Conservation (phyloP, 2,797 vertebrate species). For the Mastacembelus armatus region DNA sequence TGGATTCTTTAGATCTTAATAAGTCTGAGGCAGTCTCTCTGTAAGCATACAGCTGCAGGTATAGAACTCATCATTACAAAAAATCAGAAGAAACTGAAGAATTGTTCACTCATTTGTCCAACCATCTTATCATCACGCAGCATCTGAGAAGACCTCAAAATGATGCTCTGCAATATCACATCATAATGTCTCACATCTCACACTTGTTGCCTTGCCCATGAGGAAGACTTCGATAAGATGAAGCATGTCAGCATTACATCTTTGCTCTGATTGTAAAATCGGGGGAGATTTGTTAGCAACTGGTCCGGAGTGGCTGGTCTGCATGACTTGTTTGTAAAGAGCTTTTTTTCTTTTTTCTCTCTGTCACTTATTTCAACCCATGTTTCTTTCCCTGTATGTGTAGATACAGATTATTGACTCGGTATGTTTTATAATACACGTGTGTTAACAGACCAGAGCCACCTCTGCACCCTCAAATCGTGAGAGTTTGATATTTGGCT, state of each 20-base stretch:
- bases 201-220: neutral
- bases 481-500: conserved; percentile 38
- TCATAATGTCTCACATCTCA: neutral
- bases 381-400: too few species aligned
- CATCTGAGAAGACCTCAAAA: neutral
- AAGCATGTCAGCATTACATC: neutral
- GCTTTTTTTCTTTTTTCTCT: too few species aligned
- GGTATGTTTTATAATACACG: neutral
- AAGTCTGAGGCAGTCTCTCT: conserved; percentile 6
- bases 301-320: too few species aligned
- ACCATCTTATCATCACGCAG: neutral
- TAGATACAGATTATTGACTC: neutral
- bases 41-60: neutral
- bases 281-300: too few species aligned
- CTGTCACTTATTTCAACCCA: neutral
- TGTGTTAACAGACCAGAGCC: conserved; percentile 18
- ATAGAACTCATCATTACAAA: neutral
- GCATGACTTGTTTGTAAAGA: too few species aligned
- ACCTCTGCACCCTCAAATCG: conserved; percentile 23
- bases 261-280: conserved; percentile 7
- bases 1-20: conserved; percentile 34
- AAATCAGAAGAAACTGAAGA: neutral
- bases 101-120: neutral
- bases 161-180: too few species aligned
- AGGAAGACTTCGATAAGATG: neutral